These are phyloP conservation scores for Dromas ardeola DNA, from an alignment of 2,113 vertebrate species.

Conservation along the genomic window DNA sequence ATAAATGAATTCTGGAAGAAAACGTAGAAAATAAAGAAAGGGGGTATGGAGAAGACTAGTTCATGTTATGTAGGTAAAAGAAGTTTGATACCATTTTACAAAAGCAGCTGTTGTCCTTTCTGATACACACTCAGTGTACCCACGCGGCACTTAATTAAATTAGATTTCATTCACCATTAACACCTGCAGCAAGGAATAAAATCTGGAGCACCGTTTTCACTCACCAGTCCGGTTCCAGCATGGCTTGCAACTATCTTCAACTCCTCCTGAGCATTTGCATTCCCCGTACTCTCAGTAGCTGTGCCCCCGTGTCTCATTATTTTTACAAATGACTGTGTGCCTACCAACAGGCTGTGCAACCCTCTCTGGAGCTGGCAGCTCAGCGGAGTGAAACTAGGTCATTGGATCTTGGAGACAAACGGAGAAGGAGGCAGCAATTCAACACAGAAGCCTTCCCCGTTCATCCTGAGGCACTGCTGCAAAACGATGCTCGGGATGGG, in stretches of 20 bases:
- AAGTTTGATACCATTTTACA: not conserved
- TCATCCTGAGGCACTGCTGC: not conserved
- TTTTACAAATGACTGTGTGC: not conserved
- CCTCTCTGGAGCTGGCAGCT: not conserved
- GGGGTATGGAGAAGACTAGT: not conserved
- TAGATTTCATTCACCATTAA: not conserved
- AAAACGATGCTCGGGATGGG: not conserved
- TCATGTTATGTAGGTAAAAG: not conserved
- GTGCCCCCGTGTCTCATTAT: not conserved
- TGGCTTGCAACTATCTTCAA: not conserved
- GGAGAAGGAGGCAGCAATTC: not conserved
- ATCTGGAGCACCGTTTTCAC: not conserved
- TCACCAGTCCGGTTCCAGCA: not conserved
- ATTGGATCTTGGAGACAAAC: not conserved
- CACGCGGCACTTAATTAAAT: not conserved
- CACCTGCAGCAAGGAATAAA: not conserved
- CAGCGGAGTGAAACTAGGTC: not conserved
- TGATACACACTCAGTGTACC: not conserved
- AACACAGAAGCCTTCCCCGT: not conserved
- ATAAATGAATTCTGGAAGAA: not conserved
- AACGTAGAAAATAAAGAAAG: not conserved
- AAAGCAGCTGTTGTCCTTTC: not conserved
- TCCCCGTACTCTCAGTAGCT: not conserved
- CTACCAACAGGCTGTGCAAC: not conserved
- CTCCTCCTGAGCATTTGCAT: not conserved